Evolutionary conservation across 2,797 vertebrate genomes (phyloP), one percentile per base, ranked within the genome.

Genomic region (Pangasius djambal): DNA sequence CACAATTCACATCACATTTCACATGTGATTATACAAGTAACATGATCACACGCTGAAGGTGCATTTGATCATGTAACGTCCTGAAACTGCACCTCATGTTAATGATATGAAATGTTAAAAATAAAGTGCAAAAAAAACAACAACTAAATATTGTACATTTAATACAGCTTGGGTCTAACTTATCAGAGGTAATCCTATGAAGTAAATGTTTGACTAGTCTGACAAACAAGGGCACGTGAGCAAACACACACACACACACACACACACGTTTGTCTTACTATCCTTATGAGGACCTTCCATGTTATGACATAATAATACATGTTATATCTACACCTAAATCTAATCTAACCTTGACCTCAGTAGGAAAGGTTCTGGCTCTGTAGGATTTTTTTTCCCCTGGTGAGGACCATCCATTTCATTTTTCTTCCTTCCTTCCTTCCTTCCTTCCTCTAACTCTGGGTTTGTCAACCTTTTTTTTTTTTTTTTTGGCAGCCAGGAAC

Each of bases 131-230:
- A 75, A 25, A n/a, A 69, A 16, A 4, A 34, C 13, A 1, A n/a
- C 2, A 67, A 31, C 25, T 25, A 22, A 48, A 25, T 50, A 34
- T 81, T 20, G n/a, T 59, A 34, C 8, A 57, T 57, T 4, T 57
- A 22, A 34, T 22, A 18, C 18, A 3, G 37, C 9, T 2, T 63
- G 57, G 25, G 20, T 15, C 9, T 79, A n/a, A 18, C 13, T 28
- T 25, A 44, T 22, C 22, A 1, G 25, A 77, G 28, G 13, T 78
- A 18, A 31, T 6, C 40, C 2, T 78, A 18, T 78, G 59, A 44
- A 34, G 31, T 83, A 44, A 81, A 83, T 65, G 59, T 83, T 83
- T 65, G 37, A 83, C 81, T n/a, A 25, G 9, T 37, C 31, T 61
- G 34, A 28, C 79, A 44, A 83, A 25, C 55, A 82, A 59, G 0